A percentile compares a stretch with the other conserved stretches of the same genome.
Evolutionary conservation across 2,797 vertebrate species (phyloP).

Genomic region (Ctenopoma multispine): DNA sequence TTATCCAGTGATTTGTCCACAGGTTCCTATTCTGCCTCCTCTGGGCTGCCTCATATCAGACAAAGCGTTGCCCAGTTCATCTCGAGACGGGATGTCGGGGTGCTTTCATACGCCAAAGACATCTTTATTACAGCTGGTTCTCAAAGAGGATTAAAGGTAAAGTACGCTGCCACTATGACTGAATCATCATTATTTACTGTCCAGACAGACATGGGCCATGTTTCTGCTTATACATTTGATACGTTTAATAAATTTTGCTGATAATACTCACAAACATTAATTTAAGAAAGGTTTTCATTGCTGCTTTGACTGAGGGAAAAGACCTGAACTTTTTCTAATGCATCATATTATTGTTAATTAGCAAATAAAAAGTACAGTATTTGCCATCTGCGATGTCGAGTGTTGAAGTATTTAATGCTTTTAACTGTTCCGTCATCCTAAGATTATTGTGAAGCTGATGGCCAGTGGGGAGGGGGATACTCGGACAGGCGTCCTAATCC

Average conservation of each 20-base stretch:
- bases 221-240: too few relatives aligned
- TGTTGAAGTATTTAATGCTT: too few relatives aligned
- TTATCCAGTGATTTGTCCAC: not conserved
- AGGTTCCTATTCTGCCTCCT: conserved; percentile 74
- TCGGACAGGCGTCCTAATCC: conserved; percentile 71
- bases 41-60: conserved; percentile 59
- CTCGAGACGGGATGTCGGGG: conserved; percentile 71
- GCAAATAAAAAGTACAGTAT: too few relatives aligned
- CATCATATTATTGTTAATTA: too few relatives aligned
- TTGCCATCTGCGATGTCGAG: too few relatives aligned
- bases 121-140: conserved; percentile 75
- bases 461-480: conserved; percentile 45
- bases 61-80: conserved; percentile 72
- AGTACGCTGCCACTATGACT: not conserved
- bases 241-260: too few relatives aligned
- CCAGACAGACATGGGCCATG: not conserved
- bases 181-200: not conserved
- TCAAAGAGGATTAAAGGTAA: conserved; percentile 73
- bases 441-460: conserved; percentile 74
- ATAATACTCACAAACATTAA: too few relatives aligned
- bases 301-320: too few relatives aligned
- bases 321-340: too few relatives aligned
- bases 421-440: not conserved
- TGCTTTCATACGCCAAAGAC: conserved; percentile 56
- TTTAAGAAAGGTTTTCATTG: too few relatives aligned